Evolutionary conservation across 2,113 vertebrate species (phyloP), one percentile per base, ranked within the genome.

Genomic region (Gambusia affinis): DNA sequence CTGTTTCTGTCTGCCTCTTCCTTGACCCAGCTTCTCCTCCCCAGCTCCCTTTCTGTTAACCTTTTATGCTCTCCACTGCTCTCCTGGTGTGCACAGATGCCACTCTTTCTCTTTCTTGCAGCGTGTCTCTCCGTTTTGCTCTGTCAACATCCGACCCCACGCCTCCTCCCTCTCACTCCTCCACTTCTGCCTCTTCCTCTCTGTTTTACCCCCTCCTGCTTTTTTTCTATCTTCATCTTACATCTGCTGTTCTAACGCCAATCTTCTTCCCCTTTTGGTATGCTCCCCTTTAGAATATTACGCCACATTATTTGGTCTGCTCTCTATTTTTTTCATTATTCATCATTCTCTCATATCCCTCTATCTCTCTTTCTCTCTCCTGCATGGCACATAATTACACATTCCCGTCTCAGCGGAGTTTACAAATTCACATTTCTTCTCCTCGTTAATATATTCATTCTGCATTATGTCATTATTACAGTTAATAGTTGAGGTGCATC

Each of bases 401-500:
- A 88, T 89, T 86, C 75, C 74, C 15, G 76, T 81, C 85, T 87
- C 78, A 76, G 78, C 85, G 80, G 89, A 70, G 82, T 72, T 68
- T 33, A 67, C 2, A 22, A n/a, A 14, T 54, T 60, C 67, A 27
- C 65, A 67, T 31, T 63, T 4, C 74, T 81, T 37, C 33, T 73
- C 44, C 33, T 51, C 8, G 57, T 70, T 86, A 87, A 89, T 80
- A 37, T 87, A 89, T 89, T 85, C 82, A 78, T 73, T 60, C 60
- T 70, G 82, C 81, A 72, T 85, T 85, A 84, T 85, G 91, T 90
- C 89, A 89, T 75, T 66, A 74, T 84, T 87, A 92, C 89, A 89
- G 89, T 90, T 88, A 91, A 88, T 85, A 88, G 83, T 84, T 80
- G 78, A 89, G 84, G 78, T 72, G 78, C 73, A 79, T 76, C 72